These are phyloP conservation scores for Grammatotria lemairii DNA, from an alignment of 2,113 vertebrate genomes.

Conservation along the genomic window DNA sequence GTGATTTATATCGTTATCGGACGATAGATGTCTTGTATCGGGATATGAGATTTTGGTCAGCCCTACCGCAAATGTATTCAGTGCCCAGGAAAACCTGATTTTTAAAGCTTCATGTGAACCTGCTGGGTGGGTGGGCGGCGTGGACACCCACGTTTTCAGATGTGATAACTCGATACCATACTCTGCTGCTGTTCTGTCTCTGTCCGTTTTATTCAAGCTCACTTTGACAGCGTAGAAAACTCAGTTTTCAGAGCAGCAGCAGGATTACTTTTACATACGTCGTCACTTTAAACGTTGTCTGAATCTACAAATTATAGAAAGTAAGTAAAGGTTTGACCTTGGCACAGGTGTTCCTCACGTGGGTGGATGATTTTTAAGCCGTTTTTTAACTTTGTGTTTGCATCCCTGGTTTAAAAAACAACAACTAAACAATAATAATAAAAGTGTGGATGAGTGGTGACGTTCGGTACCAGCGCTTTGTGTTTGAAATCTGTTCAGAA, in stretches of 20 bases:
- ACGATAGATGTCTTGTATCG: rapidly evolving
- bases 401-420: not conserved
- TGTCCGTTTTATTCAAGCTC: rapidly evolving
- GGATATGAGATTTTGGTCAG: too few species aligned
- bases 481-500: constrained; percentile 24
- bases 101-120: not conserved
- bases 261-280: not conserved
- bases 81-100: not conserved
- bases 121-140: rapidly evolving
- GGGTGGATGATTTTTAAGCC: not conserved
- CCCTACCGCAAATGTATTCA: not conserved
- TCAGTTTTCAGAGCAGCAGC: not conserved
- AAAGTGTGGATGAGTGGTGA: not conserved
- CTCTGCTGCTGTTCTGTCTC: not conserved
- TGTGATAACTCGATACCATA: not conserved
- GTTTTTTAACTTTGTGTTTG: not conserved
- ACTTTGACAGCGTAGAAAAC: not conserved
- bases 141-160: not conserved
- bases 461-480: not conserved
- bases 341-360: not conserved
- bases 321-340: not conserved
- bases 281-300: not conserved
- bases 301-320: not conserved
- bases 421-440: not conserved
- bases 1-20: too few species aligned